Conservation (phyloP, 2,888 invertebrate genomes). For the Dusona sp. region DNA sequence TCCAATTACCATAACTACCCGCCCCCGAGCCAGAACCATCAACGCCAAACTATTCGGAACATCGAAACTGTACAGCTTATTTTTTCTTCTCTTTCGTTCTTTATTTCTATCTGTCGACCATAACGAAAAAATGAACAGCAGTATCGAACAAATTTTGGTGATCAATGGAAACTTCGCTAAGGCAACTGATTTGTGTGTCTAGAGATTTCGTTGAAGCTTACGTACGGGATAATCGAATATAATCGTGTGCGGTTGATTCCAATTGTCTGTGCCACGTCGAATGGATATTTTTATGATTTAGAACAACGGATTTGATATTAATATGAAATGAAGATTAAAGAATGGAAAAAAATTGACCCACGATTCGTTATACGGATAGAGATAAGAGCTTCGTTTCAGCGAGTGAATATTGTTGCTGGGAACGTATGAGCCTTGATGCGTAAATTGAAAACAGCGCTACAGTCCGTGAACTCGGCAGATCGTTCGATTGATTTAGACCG, state of each 20-base stretch:
- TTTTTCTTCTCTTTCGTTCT: constrained; percentile 5
- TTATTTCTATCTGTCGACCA: neutral
- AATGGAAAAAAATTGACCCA: neutral
- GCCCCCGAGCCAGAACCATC: constrained; percentile 9
- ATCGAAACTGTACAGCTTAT: constrained; percentile 30
- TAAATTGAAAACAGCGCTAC: constrained; percentile 61
- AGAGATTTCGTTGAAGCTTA: neutral
- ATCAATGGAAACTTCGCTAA: constrained; percentile 36
- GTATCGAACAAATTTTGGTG: constrained; percentile 21
- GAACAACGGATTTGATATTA: neutral
- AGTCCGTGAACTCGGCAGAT: constrained; percentile 62
- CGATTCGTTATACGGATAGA: constrained; percentile 7
- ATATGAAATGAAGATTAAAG: neutral
- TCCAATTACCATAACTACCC: constrained; percentile 63
- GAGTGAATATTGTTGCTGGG: constrained; percentile 8
- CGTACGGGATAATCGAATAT: neutral
- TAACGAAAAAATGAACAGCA: neutral
- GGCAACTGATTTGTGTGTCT: neutral
- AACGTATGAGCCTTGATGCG: constrained; percentile 39
- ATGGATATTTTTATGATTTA: constrained; percentile 5
- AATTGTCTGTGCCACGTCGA: neutral
- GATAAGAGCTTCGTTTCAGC: neutral
- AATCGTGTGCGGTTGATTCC: neutral
- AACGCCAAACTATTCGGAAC: constrained; percentile 38
- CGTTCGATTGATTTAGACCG: constrained; percentile 77